A percentile compares a stretch with the other conserved stretches of the same genome.
Evolutionary conservation across 2,888 invertebrate species (phyloP).

Genomic region (Aspidapion aeneum): DNA sequence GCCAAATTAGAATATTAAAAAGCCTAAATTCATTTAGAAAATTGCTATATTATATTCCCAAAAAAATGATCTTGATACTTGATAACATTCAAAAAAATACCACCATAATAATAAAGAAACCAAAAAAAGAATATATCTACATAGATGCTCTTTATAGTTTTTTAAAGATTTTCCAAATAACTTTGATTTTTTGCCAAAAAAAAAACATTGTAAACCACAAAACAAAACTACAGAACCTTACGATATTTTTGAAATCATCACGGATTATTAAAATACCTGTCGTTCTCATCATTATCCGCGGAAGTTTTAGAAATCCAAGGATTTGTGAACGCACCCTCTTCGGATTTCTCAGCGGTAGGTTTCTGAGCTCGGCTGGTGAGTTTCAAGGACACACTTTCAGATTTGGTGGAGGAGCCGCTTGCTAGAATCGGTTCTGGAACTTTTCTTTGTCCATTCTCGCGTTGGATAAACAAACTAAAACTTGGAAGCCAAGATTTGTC

Average conservation of each 20-base stretch:
- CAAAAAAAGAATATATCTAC: too few species aligned
- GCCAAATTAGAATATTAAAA: too few species aligned
- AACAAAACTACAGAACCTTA: background rate
- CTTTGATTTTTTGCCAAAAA: too few species aligned
- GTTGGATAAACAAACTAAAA: constrained; percentile 75
- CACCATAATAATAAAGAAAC: too few species aligned
- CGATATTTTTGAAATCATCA: background rate
- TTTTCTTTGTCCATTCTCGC: constrained; percentile 74
- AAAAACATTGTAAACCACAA: too few species aligned
- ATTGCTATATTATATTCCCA: too few species aligned
- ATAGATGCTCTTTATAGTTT: too few species aligned
- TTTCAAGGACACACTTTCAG: constrained; percentile 40
- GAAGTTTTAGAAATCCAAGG: background rate
- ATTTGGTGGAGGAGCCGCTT: constrained; percentile 30
- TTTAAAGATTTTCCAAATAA: too few species aligned
- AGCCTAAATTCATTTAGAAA: too few species aligned
- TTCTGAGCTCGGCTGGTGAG: background rate
- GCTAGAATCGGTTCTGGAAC: constrained; percentile 64
- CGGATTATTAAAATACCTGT: background rate
- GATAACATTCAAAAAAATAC: too few species aligned
- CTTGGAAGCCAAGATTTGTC: constrained; percentile 79
- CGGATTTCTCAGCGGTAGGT: background rate
- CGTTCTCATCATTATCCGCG: background rate
- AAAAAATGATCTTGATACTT: too few species aligned
- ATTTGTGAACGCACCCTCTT: background rate